Conservation (phyloP, 2,888 invertebrate species). For the Meloe dianella region DNA sequence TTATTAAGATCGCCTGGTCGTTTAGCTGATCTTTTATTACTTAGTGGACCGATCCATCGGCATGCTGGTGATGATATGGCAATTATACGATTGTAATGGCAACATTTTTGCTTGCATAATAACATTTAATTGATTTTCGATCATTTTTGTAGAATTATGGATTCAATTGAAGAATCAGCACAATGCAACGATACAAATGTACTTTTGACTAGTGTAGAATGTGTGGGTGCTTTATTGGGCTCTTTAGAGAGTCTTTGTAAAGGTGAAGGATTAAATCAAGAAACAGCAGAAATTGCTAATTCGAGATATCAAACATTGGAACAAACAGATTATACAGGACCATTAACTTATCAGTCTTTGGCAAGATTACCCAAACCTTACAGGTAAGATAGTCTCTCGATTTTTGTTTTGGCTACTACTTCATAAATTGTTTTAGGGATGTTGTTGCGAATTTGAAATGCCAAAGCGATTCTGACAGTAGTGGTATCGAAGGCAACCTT, state of each 20-base stretch:
- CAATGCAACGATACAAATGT: slow-evolving; percentile 78
- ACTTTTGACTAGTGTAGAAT: slow-evolving; percentile 80
- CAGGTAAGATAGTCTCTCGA: slow-evolving; percentile 62
- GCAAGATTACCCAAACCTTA: slow-evolving; percentile 84
- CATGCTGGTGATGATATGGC: slow-evolving; percentile 82
- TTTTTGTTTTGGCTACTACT: slow-evolving; percentile 26
- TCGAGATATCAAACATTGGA: slow-evolving; percentile 70
- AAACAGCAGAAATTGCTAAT: slow-evolving; percentile 68
- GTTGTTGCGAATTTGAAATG: slow-evolving; percentile 69
- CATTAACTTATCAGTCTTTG: slow-evolving; percentile 84
- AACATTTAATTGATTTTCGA: not conserved
- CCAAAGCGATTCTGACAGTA: slow-evolving; percentile 70
- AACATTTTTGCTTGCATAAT: slow-evolving; percentile 3
- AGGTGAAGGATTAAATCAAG: slow-evolving; percentile 73
- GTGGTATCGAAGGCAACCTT: slow-evolving; percentile 60
- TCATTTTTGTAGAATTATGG: slow-evolving; percentile 74
- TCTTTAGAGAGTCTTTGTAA: slow-evolving; percentile 81
- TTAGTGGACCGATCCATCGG: slow-evolving; percentile 65
- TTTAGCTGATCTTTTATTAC: slow-evolving; percentile 73
- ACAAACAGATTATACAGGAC: slow-evolving; percentile 83
- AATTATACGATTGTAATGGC: slow-evolving; percentile 72
- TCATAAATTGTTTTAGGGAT: slow-evolving; percentile 62
- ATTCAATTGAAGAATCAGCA: slow-evolving; percentile 92
- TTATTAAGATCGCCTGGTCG: slow-evolving; percentile 79
- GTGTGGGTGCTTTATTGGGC: slow-evolving; percentile 81